phyloP scores from a whole-genome alignment of 1,140 invertebrate genomes.

The Cydia strobilella region DNA sequence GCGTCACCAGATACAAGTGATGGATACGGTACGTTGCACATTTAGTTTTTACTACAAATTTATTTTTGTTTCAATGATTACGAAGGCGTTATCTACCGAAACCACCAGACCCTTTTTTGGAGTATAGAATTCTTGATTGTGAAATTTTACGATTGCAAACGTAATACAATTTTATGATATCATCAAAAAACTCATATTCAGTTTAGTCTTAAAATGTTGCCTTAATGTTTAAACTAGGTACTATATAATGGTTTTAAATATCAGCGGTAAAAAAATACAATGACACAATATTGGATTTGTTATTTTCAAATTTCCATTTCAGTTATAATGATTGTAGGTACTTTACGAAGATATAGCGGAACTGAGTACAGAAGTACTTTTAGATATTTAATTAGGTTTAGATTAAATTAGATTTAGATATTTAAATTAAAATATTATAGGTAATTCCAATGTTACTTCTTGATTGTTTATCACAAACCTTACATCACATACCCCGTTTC shows the following conservation, averaged over 20 bases:
- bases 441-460: too few relatives aligned
- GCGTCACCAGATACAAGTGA: slow-evolving; percentile 28
- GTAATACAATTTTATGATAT: slow-evolving; percentile 22
- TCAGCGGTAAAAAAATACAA: too few relatives aligned
- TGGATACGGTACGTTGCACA: background rate
- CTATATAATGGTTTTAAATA: background rate
- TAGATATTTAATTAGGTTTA: too few relatives aligned
- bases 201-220: background rate
- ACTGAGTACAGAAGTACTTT: too few relatives aligned
- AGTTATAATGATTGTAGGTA: too few relatives aligned
- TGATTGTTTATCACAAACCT: too few relatives aligned
- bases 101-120: background rate
- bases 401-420: too few relatives aligned
- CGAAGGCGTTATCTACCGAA: background rate
- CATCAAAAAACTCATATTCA: slow-evolving; percentile 27
- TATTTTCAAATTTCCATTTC: too few relatives aligned
- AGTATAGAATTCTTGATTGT: slow-evolving; percentile 10
- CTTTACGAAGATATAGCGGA: too few relatives aligned
- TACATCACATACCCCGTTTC: background rate
- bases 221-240: background rate
- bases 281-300: too few relatives aligned
- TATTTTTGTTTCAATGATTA: slow-evolving; percentile 8
- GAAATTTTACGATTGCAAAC: slow-evolving; percentile 23
- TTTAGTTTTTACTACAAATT: slow-evolving; percentile 13
- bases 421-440: too few relatives aligned